Evolutionary conservation across 2,113 vertebrate species (phyloP), one percentile per base, ranked within the genome.

Genomic region (Rhineura floridana): DNA sequence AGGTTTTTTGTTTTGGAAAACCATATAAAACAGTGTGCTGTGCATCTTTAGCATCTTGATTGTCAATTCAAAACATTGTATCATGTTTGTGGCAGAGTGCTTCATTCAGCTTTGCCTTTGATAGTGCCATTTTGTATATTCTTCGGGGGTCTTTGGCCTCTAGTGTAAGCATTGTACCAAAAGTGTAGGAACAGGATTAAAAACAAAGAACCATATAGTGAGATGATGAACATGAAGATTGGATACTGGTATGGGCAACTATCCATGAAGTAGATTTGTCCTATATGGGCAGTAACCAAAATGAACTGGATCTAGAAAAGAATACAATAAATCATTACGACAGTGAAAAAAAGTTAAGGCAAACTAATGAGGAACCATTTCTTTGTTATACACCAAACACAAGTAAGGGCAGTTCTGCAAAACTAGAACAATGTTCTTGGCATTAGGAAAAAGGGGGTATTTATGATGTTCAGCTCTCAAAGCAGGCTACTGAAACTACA

Each of bases 151-250:
- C 99, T 96, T 93, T 99, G 97, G 89, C 99, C 99, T 93, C 98
- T 98, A 2, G 97, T 99, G 93, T 99, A 99, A 91, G 99, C 99
- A 0, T 98, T 96, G 95, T 99, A 99, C 98, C 98, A 99, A 97
- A 99, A 99, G 95, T 99, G 98, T 77, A 99, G 97, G 94, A 99
- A 99, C 85, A 99, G 97, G 75, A 99, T 91, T 94, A 99, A 95
- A 96, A 99, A 99, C 91, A 98, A 95, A 87, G 95, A 93, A 48
- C 98, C 98, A 0, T 99, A 99, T 3, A 96, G 85, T 90, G 95
- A 96, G 52, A 99, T 99, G 95, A 99, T 96, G 95, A 98, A 99
- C 91, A 98, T 91, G 89, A 99, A 99, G 92, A 99, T 83, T 63
- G 99, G 99, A 89, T 96, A 99, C 94, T 97, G 97, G 95, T 99